phyloP scores from a whole-genome alignment of 2,888 invertebrate genomes.

The Sepioteuthis lessoniana region DNA sequence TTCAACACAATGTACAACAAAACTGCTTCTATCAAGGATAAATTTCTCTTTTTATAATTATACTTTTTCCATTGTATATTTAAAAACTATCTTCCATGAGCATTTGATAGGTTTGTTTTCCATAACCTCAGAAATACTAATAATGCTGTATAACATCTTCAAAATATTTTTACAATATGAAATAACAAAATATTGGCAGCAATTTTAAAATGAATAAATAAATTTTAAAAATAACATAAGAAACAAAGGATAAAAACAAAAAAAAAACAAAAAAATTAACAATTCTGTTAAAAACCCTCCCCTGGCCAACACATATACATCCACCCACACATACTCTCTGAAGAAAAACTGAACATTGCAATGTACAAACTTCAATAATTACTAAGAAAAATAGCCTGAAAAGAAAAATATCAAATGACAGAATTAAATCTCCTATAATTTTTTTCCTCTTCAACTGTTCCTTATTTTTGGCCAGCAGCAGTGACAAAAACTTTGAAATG shows the following conservation, averaged over 20 bases:
- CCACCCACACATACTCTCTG: neutral
- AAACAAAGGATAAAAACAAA: neutral
- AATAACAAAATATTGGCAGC: conserved; percentile 17
- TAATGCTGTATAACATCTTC: neutral
- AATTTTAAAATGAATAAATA: conserved; percentile 14
- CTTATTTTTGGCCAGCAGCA: conserved; percentile 12
- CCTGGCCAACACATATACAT: neutral
- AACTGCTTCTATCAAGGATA: neutral
- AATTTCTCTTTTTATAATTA: neutral
- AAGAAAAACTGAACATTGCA: neutral
- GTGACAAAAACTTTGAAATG: neutral
- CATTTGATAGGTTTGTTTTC: conserved; percentile 10
- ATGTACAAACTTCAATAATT: neutral
- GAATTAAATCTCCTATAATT: neutral
- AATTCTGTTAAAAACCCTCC: neutral
- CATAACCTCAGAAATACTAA: neutral
- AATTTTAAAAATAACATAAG: neutral
- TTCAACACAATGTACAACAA: neutral
- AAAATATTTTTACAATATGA: neutral
- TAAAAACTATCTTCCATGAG: neutral
- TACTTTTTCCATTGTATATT: neutral
- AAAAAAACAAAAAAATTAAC: too few species aligned
- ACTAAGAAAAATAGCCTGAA: neutral
- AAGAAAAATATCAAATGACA: neutral
- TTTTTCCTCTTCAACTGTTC: neutral